phyloP scores from a whole-genome alignment of 2,113 vertebrate species.

The Nannobrachium achirus region DNA sequence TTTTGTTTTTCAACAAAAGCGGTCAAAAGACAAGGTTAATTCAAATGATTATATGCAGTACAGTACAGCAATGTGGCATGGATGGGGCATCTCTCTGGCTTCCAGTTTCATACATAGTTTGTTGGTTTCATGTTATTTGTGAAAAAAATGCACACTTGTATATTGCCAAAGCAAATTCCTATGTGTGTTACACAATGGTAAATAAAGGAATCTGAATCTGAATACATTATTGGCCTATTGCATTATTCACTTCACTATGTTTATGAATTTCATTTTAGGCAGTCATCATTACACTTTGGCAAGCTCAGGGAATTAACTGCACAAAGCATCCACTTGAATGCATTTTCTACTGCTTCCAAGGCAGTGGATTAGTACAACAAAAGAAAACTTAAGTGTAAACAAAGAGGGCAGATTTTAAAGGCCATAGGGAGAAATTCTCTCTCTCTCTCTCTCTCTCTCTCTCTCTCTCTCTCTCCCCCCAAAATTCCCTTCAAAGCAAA shows the following conservation, averaged over 20 bases:
- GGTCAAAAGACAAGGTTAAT: too few species aligned
- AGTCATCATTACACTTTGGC: conserved; percentile 16
- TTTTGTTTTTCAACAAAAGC: too few species aligned
- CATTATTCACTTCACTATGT: conserved; percentile 35
- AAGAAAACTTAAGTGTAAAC: conserved; percentile 46
- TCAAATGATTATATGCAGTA: too few species aligned
- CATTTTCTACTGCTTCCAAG: conserved; percentile 36
- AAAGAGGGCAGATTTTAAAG: conserved; percentile 62
- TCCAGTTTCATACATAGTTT: too few species aligned
- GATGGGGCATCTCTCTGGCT: too few species aligned
- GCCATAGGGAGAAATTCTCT: conserved; percentile 45
- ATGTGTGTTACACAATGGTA: too few species aligned
- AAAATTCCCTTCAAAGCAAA: conserved; percentile 55
- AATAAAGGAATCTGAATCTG: too few species aligned
- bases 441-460: conserved; percentile 30
- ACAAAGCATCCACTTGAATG: conserved; percentile 32
- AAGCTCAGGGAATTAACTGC: conserved; percentile 24
- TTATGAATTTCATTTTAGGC: conserved; percentile 23
- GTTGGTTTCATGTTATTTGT: too few species aligned
- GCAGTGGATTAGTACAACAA: conserved; percentile 51
- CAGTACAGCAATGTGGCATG: too few species aligned
- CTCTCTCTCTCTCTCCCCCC: conserved; percentile 34
- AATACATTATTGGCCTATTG: conserved; percentile 1
- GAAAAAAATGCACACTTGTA: too few species aligned
- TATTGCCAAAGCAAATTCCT: too few species aligned